Evolutionary conservation across 2,888 invertebrate genomes (phyloP).

Genomic region (Zonitis immaculata): DNA sequence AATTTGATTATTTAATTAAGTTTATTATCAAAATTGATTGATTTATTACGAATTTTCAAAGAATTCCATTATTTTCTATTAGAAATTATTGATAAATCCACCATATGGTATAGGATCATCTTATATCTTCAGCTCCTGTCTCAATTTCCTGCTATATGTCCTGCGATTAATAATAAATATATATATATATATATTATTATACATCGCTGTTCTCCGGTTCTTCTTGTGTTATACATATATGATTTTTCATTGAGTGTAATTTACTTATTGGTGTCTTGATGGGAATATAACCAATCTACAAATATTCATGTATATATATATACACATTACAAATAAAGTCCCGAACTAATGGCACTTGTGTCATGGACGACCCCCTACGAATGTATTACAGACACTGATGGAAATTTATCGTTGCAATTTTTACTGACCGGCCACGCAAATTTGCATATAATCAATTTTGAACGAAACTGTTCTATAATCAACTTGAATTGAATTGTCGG

Average conservation of each 20-base stretch:
- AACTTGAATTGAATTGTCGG: too few relatives aligned
- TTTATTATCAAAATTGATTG: neutral
- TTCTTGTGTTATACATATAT: neutral
- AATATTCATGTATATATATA: constrained; percentile 4
- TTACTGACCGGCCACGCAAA: constrained; percentile 34
- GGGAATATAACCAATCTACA: constrained; percentile 6
- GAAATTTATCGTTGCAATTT: constrained; percentile 40
- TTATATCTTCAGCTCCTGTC: neutral
- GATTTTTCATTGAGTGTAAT: constrained; percentile 3
- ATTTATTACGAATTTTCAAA: neutral
- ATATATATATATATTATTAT: too few relatives aligned
- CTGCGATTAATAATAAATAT: neutral
- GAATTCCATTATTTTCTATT: too few relatives aligned
- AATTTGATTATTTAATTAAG: too few relatives aligned
- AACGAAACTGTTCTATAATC: too few relatives aligned
- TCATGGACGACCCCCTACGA: constrained; percentile 39
- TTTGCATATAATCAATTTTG: constrained; percentile 40
- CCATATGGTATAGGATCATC: neutral
- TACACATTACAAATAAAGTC: constrained; percentile 18
- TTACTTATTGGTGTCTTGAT: constrained; percentile 12
- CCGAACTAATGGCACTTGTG: constrained; percentile 31
- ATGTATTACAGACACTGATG: constrained; percentile 38
- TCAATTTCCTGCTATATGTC: neutral
- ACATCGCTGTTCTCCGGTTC: neutral
- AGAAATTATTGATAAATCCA: neutral